Evolutionary conservation across 2,888 invertebrate species (phyloP).

Genomic region (Herminia tarsipennalis): DNA sequence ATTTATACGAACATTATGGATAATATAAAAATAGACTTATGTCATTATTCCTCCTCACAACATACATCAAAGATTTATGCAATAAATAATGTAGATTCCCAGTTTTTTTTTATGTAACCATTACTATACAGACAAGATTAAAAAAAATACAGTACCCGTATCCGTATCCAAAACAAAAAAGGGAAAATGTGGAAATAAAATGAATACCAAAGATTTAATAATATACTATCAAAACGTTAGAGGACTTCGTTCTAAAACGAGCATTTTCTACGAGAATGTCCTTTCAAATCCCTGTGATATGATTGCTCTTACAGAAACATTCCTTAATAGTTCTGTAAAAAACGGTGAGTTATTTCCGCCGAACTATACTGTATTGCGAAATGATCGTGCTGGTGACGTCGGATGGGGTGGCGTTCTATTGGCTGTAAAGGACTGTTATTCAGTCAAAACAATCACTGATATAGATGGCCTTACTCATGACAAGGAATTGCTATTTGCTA

Average conservation of each 20-base stretch:
- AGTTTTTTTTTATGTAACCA: constrained; percentile 1
- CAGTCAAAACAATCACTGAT: constrained; percentile 9
- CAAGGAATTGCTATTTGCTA: constrained; percentile 13
- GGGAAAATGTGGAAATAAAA: background rate
- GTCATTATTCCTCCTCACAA: background rate
- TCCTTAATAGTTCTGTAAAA: constrained; percentile 5
- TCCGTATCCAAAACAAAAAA: background rate
- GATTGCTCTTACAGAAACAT: constrained; percentile 2
- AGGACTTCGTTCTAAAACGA: constrained; percentile 3
- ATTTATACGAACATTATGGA: background rate
- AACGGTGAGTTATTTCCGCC: constrained; percentile 1
- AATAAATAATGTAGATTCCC: background rate
- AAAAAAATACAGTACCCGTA: background rate
- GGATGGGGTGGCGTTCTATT: constrained; percentile 4
- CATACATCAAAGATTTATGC: background rate
- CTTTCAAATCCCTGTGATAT: background rate
- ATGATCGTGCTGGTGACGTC: constrained; percentile 3
- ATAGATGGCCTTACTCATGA: constrained; percentile 7
- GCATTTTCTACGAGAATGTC: background rate
- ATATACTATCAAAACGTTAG: constrained; percentile 6
- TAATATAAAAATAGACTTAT: background rate
- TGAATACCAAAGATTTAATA: background rate
- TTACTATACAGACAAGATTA: background rate
- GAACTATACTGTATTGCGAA: constrained; percentile 1
- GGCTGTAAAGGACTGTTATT: background rate